phyloP scores from a whole-genome alignment of 2,888 invertebrate species.

The Crepidodera aurea region DNA sequence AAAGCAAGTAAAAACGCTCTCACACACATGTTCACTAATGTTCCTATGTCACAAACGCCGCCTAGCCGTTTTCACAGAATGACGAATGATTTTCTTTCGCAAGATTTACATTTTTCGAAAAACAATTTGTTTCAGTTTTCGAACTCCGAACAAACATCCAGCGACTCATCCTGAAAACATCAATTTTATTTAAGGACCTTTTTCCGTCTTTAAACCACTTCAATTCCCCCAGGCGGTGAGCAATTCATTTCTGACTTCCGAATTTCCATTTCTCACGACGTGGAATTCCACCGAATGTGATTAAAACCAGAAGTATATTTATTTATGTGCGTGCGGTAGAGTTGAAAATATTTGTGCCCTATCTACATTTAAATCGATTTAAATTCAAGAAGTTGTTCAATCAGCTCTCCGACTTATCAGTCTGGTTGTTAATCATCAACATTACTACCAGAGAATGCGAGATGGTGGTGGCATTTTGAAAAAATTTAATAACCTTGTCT shows the following conservation, averaged over 20 bases:
- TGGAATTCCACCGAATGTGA: slow-evolving; percentile 38
- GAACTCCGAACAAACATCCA: slow-evolving; percentile 31
- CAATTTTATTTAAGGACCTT: slow-evolving; percentile 38
- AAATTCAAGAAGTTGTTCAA: slow-evolving; percentile 4
- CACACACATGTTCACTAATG: slow-evolving; percentile 19
- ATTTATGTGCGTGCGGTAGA: slow-evolving; percentile 3
- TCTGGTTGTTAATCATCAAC: too few relatives aligned
- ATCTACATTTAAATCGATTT: slow-evolving; percentile 23
- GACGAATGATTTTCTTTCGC: slow-evolving; percentile 23
- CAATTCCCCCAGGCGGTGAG: slow-evolving; percentile 41
- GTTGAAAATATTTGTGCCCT: slow-evolving; percentile 8
- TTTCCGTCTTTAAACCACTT: slow-evolving; percentile 37
- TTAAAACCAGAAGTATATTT: slow-evolving; percentile 33
- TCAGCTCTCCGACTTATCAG: too few relatives aligned
- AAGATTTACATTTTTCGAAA: slow-evolving; percentile 33
- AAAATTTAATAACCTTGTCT: too few relatives aligned
- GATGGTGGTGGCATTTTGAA: too few relatives aligned
- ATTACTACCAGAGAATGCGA: too few relatives aligned
- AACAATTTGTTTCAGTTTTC: slow-evolving; percentile 34
- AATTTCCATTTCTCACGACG: slow-evolving; percentile 43
- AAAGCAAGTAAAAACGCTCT: slow-evolving; percentile 3
- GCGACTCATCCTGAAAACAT: slow-evolving; percentile 37
- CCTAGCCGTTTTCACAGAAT: slow-evolving; percentile 16
- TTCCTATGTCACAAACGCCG: slow-evolving; percentile 9
- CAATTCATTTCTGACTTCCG: slow-evolving; percentile 46